Evolutionary conservation across 2,113 vertebrate species (phyloP).

Genomic region (Pleuronectes platessa): DNA sequence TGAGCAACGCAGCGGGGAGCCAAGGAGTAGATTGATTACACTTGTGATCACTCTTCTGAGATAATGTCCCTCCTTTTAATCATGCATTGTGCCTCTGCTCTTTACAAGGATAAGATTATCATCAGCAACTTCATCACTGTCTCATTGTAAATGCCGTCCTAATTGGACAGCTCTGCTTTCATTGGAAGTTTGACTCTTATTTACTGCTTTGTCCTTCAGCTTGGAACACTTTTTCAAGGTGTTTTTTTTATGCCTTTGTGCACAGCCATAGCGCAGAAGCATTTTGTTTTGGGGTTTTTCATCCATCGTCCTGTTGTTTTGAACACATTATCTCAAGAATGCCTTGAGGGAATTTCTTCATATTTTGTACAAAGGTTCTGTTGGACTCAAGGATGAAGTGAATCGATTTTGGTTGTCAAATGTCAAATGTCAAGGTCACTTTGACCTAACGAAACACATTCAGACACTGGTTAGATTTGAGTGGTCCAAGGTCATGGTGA

Average conservation of each 20-base stretch:
- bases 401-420: no score
- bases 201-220: conserved; percentile 45
- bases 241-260: not conserved
- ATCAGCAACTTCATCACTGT: conserved; percentile 76
- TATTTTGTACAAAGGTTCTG: no score
- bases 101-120: conserved; percentile 74
- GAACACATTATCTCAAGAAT: no score
- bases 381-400: no score
- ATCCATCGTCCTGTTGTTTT: not conserved
- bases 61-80: conserved; percentile 79
- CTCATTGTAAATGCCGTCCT: conserved; percentile 66
- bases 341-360: no score
- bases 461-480: no score
- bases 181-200: conserved; percentile 57
- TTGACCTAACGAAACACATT: no score
- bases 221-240: conserved; percentile 1
- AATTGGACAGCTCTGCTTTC: conserved; percentile 63
- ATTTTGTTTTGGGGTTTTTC: not conserved
- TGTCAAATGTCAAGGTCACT: no score
- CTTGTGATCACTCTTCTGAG: conserved; percentile 70
- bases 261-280: no score
- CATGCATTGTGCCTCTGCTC: conserved; percentile 68
- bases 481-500: no score
- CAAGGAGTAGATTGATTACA: conserved; percentile 77
- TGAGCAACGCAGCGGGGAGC: conserved; percentile 53